These are phyloP conservation scores for Syngnathoides biaculeatus DNA, from an alignment of 2,113 vertebrate genomes.

Conservation along the genomic window DNA sequence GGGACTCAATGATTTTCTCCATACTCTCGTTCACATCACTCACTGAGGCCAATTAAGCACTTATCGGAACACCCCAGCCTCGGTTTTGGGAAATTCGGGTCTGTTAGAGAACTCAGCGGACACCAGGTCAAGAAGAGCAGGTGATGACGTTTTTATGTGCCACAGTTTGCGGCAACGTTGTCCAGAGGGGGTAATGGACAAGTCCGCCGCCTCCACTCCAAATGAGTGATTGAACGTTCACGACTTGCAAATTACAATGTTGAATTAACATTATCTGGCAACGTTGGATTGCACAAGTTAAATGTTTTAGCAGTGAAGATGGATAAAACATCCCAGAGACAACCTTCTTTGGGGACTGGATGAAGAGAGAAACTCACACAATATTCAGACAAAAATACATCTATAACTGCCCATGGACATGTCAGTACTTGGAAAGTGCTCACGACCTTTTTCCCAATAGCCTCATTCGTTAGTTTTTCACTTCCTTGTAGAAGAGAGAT, in stretches of 20 bases:
- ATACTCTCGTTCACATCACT: conserved; percentile 44
- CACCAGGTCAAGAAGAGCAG: conserved; percentile 43
- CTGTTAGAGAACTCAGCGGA: conserved; percentile 65
- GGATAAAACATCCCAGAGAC: conserved; percentile 56
- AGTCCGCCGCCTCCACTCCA: conserved; percentile 21
- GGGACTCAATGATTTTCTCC: conserved; percentile 26
- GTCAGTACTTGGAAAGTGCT: conserved; percentile 41
- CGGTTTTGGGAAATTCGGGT: conserved; percentile 56
- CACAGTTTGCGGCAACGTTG: conserved; percentile 41
- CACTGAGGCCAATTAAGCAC: conserved; percentile 54
- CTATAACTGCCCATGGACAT: conserved; percentile 38
- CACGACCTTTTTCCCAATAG: conserved; percentile 55
- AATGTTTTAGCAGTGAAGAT: conserved; percentile 59
- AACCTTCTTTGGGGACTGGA: conserved; percentile 45
- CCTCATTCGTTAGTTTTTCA: conserved; percentile 35
- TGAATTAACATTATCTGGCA: conserved; percentile 60
- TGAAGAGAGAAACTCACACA: conserved; percentile 5
- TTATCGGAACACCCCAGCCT: conserved; percentile 52
- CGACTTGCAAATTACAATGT: conserved; percentile 49
- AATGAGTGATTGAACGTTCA: conserved; percentile 53
- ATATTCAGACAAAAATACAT: conserved; percentile 28
- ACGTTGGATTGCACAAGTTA: conserved; percentile 23
- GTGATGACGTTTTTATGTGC: conserved; percentile 65
- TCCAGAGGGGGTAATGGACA: conserved; percentile 25
- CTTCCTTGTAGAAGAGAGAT: conserved; percentile 32